phyloP scores from a whole-genome alignment of 2,113 vertebrate species.

The Syrrhaptes paradoxus region DNA sequence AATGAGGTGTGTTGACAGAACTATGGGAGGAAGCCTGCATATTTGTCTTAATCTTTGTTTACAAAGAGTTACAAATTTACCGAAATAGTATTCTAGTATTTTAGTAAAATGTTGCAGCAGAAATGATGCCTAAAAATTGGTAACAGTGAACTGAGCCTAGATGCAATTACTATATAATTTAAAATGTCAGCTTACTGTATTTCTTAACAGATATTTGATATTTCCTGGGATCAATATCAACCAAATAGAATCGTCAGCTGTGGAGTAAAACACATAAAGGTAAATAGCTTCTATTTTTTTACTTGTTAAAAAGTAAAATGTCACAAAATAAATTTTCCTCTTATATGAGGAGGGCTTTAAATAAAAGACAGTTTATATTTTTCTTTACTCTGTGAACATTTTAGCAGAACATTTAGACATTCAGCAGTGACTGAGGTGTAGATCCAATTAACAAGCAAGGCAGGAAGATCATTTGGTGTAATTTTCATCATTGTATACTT shows the following conservation, averaged over 20 bases:
- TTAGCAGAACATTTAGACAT: neutral
- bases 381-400: neutral
- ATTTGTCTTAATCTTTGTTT: neutral
- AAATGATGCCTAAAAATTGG: neutral
- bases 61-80: neutral
- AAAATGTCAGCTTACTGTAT: slow-evolving; percentile 30
- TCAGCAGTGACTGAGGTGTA: neutral
- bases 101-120: neutral
- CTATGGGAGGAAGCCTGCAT: neutral
- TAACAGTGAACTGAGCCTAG: neutral
- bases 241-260: slow-evolving; percentile 91
- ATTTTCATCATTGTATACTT: neutral
- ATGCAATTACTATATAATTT: neutral
- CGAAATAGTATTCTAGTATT: neutral
- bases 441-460: neutral
- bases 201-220: slow-evolving; percentile 92
- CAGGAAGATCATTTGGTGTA: neutral
- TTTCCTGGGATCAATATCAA: slow-evolving; percentile 93
- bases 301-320: neutral
- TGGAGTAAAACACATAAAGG: slow-evolving; percentile 99
- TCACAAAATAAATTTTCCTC: neutral
- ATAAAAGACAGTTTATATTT: neutral
- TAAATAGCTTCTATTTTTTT: slow-evolving; percentile 68
- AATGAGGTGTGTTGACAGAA: neutral
- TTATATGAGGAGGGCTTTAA: neutral